Percentiles rank a stretch among this genome's conserved stretches.
phyloP scores from a whole-genome alignment of 2,797 vertebrate genomes.

The Mormyrus hasselquistii region DNA sequence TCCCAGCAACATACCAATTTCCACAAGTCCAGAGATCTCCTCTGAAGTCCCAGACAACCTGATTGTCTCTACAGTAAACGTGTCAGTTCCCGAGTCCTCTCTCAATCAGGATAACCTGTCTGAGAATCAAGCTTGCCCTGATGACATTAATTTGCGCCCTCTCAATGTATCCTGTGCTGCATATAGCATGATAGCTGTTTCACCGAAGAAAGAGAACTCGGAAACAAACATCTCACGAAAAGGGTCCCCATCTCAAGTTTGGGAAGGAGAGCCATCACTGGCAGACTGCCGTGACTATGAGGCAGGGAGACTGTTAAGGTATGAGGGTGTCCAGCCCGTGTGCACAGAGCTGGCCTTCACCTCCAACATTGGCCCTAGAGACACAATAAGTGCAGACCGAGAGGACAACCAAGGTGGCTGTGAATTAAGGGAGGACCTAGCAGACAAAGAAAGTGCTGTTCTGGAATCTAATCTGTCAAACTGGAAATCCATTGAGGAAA shows the following conservation, averaged over 20 bases:
- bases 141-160: constrained; percentile 54
- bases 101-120: constrained; percentile 67
- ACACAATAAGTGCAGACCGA: constrained; percentile 48
- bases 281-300: constrained; percentile 57
- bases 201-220: constrained; percentile 74
- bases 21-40: constrained; percentile 53
- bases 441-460: constrained; percentile 45
- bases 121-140: constrained; percentile 57
- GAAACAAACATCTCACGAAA: constrained; percentile 52
- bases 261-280: constrained; percentile 56
- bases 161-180: constrained; percentile 50
- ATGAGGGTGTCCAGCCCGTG: constrained; percentile 47
- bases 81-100: constrained; percentile 51
- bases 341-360: constrained; percentile 45
- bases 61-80: constrained; percentile 48
- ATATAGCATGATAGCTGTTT: constrained; percentile 65
- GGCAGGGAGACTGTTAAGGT: constrained; percentile 60
- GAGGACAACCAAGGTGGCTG: constrained; percentile 58
- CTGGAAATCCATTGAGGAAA: constrained; percentile 67
- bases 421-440: constrained; percentile 45
- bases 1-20: constrained; percentile 70
- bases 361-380: constrained; percentile 45
- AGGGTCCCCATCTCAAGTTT: constrained; percentile 40
- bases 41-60: constrained; percentile 63
- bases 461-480: constrained; percentile 56